Evolutionary conservation across 2,888 invertebrate species (phyloP).

Genomic region (Watsonalla cultraria): DNA sequence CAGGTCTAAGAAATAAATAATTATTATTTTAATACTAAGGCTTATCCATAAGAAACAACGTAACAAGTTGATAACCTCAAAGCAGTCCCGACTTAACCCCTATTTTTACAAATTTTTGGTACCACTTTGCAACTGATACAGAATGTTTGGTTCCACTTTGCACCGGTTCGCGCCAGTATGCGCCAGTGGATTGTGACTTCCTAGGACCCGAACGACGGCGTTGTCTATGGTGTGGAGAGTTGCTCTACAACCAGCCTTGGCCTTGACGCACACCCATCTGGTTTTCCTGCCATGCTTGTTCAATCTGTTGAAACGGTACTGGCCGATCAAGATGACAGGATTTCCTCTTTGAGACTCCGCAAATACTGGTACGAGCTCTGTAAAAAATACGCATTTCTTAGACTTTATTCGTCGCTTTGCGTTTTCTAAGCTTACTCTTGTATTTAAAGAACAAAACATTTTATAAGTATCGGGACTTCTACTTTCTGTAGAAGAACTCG

Average conservation of each 20-base stretch:
- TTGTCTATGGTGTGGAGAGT: constrained; percentile 53
- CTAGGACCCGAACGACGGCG: constrained; percentile 54
- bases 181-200: constrained; percentile 48
- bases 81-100: too few species aligned
- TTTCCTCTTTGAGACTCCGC: constrained; percentile 27
- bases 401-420: too few species aligned
- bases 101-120: too few species aligned
- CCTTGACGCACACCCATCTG: constrained; percentile 36
- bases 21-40: too few species aligned
- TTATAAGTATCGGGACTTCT: too few species aligned
- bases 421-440: too few species aligned
- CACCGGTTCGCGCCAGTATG: constrained; percentile 56
- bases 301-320: constrained; percentile 16
- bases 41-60: too few species aligned
- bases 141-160: constrained; percentile 10
- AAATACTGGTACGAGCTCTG: constrained; percentile 34
- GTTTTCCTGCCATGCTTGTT: constrained; percentile 13
- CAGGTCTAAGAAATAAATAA: too few species aligned
- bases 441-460: too few species aligned
- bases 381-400: neutral
- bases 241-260: constrained; percentile 51
- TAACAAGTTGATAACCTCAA: too few species aligned
- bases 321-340: constrained; percentile 21
- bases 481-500: too few species aligned
- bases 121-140: too few species aligned